A percentile compares a stretch with the other conserved stretches of the same genome.
Evolutionary conservation across 2,797 vertebrate genomes (phyloP).

Genomic region (Enteromius fasciolatus): DNA sequence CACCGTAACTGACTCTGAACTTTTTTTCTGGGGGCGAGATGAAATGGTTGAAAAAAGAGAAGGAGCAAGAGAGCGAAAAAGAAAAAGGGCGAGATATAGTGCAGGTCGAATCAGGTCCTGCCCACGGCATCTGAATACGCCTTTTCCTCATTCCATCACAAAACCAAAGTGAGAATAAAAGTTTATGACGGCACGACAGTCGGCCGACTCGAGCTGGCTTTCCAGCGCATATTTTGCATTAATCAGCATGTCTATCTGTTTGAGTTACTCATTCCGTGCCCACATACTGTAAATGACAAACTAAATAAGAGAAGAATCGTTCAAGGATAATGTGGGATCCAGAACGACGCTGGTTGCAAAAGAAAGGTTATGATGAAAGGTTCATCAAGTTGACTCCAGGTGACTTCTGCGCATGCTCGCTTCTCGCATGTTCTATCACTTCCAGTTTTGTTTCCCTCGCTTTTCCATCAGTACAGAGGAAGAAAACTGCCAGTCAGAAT

Average conservation of each 20-base stretch:
- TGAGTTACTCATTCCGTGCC: conserved; percentile 49
- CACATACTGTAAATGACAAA: conserved; percentile 42
- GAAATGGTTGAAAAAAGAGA: conserved; percentile 38
- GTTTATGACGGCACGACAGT: conserved; percentile 38
- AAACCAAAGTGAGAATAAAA: conserved; percentile 35
- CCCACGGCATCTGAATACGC: conserved; percentile 47
- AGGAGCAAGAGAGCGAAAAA: conserved; percentile 24
- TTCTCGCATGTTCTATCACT: background rate
- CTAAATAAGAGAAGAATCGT: background rate
- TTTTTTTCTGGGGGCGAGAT: conserved; percentile 53
- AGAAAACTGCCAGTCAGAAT: background rate
- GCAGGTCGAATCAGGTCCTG: conserved; percentile 38
- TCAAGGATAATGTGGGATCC: conserved; percentile 9
- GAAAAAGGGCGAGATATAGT: conserved; percentile 22
- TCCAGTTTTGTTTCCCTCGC: background rate
- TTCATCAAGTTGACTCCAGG: background rate
- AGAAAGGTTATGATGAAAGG: conserved; percentile 1
- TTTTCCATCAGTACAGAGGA: background rate
- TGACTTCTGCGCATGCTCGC: background rate
- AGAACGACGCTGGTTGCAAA: background rate
- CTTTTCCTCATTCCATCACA: conserved; percentile 45
- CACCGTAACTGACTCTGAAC: conserved; percentile 50
- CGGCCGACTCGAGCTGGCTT: conserved; percentile 46
- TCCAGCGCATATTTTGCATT: conserved; percentile 44
- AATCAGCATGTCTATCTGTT: conserved; percentile 26